Evolutionary conservation across 1,140 invertebrate species (phyloP), one percentile per base, ranked within the genome.

Genomic region (Papilio glaucus): DNA sequence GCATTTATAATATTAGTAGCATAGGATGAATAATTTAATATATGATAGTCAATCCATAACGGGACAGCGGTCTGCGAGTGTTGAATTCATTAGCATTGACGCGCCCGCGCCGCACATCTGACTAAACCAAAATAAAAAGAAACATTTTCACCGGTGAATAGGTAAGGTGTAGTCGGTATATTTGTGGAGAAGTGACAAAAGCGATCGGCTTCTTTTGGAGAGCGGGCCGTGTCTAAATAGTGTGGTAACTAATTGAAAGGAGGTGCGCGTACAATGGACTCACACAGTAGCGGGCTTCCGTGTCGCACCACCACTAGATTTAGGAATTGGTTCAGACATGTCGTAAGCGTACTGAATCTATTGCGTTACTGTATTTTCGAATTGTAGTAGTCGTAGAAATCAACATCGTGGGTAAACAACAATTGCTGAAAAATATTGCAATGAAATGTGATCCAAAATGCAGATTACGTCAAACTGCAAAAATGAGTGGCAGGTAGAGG

Each of bases 231-330:
- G 77, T 82, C 86, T 69, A 87, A 89, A 76, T 74, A 83, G 84
- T 90, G 85, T 90, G 86, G 78, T 90, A 88, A 92, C 84, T 83
- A 79, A 90, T 89, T 92, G 81, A 75, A 71, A 81, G 84, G 86
- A 80, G 81, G 78, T 69, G 75, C 67, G 60, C 71, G 42, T 68
- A 90, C 86, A 89, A 90, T 87, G 73, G 80, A 84, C 72, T 79
- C 83, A 76, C 80, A 92, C 90, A 86, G 90, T 91, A 92, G 90
- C 89, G 73, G 86, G 86, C 89, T 90, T 90, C 89, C 85, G 90
- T 85, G 83, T 83, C 76, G 71, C 76, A 18, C 26, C 57, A 60
- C 67, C 33, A 42, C 72, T 68, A 85, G 77, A 71, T 71, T 73
- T 87, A 82, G 68, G 76, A 82, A 83, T 72, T 73, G 77, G 76